A percentile compares a stretch with the other conserved stretches of the same genome.
Evolutionary conservation across 1,140 invertebrate species (phyloP).

Genomic region (Prorops nasuta): DNA sequence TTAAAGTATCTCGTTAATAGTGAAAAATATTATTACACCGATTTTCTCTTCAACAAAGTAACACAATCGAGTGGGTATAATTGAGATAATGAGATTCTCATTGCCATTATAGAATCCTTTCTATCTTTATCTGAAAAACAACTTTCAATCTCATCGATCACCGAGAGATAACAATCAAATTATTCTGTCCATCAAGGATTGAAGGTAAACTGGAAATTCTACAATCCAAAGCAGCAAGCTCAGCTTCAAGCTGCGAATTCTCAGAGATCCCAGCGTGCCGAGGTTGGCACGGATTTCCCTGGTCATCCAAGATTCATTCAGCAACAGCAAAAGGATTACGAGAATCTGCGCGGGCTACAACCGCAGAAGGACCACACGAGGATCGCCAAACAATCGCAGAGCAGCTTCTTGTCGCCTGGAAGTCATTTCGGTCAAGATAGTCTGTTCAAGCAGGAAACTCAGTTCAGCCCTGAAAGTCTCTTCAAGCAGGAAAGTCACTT

Average conservation of each 20-base stretch:
- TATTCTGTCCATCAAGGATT: no score
- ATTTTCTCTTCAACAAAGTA: background rate
- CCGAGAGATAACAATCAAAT: no score
- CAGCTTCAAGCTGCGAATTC: constrained; percentile 30
- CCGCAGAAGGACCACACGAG: background rate
- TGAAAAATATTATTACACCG: background rate
- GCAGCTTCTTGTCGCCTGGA: background rate
- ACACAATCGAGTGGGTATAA: no score
- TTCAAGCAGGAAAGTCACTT: no score
- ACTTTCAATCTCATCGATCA: no score
- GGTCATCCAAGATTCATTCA: background rate
- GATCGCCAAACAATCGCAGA: constrained; percentile 3
- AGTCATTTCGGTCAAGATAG: background rate
- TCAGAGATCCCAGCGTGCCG: constrained; percentile 24
- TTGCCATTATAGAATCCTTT: background rate
- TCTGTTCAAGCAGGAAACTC: background rate
- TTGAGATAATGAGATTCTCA: no score
- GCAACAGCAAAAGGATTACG: constrained; percentile 1
- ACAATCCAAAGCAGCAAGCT: constrained; percentile 27
- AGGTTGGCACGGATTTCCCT: constrained; percentile 5
- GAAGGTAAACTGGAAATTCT: constrained; percentile 40
- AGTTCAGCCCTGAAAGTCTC: background rate
- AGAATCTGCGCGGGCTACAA: background rate
- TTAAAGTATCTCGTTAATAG: constrained; percentile 6
- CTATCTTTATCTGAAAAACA: no score